These are phyloP conservation scores for Callocephalon fimbriatum DNA, from an alignment of 2,113 vertebrate species.

Conservation along the genomic window DNA sequence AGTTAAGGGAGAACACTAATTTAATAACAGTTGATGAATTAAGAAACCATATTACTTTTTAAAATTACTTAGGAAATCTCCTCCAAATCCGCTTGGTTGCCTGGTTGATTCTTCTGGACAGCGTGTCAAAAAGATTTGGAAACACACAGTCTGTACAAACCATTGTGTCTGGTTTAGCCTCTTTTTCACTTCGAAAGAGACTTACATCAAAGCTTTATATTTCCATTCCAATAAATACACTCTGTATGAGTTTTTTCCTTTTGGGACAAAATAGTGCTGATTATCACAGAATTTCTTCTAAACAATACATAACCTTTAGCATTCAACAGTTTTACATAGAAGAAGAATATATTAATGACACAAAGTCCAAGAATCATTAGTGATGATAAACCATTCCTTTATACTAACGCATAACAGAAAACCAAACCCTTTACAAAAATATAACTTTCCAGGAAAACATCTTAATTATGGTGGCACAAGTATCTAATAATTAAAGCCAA, in stretches of 20 bases:
- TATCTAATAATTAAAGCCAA: neutral
- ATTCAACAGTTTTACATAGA: neutral
- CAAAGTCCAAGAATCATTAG: neutral
- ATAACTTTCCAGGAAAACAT: neutral
- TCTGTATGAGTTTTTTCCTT: neutral
- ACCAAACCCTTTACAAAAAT: neutral
- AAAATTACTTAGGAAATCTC: constrained; percentile 64
- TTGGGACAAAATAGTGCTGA: neutral
- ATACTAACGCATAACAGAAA: neutral
- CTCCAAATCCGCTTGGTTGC: constrained; percentile 35
- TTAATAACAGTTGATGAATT: constrained; percentile 66
- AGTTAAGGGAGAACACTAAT: constrained; percentile 55
- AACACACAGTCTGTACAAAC: constrained; percentile 15
- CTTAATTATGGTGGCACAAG: neutral
- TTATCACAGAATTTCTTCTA: neutral
- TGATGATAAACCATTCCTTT: neutral
- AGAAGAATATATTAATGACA: neutral
- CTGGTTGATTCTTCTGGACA: constrained; percentile 67
- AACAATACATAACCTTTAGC: neutral
- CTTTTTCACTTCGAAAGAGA: constrained; percentile 35
- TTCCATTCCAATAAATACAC: constrained; percentile 16
- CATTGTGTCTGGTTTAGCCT: constrained; percentile 1
- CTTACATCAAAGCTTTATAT: constrained; percentile 28
- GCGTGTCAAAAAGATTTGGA: constrained; percentile 72
- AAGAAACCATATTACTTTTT: constrained; percentile 59